Evolutionary conservation across 2,113 vertebrate species (phyloP), one percentile per base, ranked within the genome.

Genomic region (Pterocles orientalis): DNA sequence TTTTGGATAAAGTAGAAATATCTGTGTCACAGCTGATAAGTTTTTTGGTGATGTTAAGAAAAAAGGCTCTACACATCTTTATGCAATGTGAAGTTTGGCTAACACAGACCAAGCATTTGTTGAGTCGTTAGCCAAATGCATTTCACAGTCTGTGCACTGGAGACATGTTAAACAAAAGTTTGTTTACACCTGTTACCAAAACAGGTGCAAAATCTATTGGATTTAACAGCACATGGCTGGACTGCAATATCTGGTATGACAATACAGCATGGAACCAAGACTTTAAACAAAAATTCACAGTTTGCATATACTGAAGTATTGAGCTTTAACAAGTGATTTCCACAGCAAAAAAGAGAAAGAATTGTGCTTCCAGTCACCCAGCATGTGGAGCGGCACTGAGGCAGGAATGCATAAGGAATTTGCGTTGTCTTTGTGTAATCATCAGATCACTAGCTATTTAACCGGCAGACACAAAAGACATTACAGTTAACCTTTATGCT

Each of bases 391-490:
- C 7, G 4, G 64, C 81, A 89, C 62, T n/a, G 88, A 95, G 78
- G 81, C 92, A 97, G 77, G 94, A 96, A 95, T 82, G 95, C 88
- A 93, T 92, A 89, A 94, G 93, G 92, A 96, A 94, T 94, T 87
- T 73, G 41, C 5, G 25, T 92, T 78, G 82, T 72, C 94, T 97
- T 94, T 97, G 96, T 94, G 76, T 86, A 94, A 90, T 75, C 82
- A 86, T 89, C 86, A 93, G 80, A 90, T 87, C 25, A 0, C 34
- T 72, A 47, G 73, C 82, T 88, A 83, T 92, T 81, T 90, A 82
- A 82, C 89, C 47, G 64, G 28, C 51, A 87, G 91, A 80, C 73
- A 92, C 85, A 92, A 84, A 94, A 93, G 73, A 66, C 65, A 73
- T 70, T 71, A 70, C 73, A 11, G 15, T 70, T 77, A 93, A 94